Evolutionary conservation across 1,140 invertebrate genomes (phyloP).

Genomic region (Zaprionus lachaisei): DNA sequence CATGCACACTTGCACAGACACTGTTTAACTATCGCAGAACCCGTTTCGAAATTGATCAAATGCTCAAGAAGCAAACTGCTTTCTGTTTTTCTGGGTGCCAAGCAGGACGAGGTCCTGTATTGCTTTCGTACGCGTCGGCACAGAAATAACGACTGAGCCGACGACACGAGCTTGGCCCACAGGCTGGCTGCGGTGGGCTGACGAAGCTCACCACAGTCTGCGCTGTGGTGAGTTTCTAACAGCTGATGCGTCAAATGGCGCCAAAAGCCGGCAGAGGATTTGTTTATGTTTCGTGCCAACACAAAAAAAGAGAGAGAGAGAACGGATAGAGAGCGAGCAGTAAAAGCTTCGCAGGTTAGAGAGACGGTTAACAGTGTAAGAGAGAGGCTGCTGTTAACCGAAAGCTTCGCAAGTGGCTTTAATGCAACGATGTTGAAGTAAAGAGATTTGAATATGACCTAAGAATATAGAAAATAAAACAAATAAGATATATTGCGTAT

Average conservation of each 20-base stretch:
- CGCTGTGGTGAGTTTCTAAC: slow-evolving; percentile 41
- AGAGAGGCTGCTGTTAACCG: slow-evolving; percentile 28
- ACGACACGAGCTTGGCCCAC: slow-evolving; percentile 49
- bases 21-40: neutral
- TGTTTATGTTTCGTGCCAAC: slow-evolving; percentile 58
- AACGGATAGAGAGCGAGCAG: slow-evolving; percentile 11
- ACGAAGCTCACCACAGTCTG: slow-evolving; percentile 51
- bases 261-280: slow-evolving; percentile 50
- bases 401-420: slow-evolving; percentile 25
- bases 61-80: slow-evolving; percentile 9
- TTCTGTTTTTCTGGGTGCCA: neutral
- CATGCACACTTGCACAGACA: slow-evolving; percentile 26
- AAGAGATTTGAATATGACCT: neutral
- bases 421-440: neutral
- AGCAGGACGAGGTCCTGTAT: slow-evolving; percentile 9
- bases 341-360: slow-evolving; percentile 38
- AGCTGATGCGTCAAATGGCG: slow-evolving; percentile 56
- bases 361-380: slow-evolving; percentile 41
- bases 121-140: slow-evolving; percentile 69
- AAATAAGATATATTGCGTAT: slow-evolving; percentile 1
- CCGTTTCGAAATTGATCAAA: slow-evolving; percentile 23
- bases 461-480: neutral
- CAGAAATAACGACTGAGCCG: slow-evolving; percentile 68
- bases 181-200: slow-evolving; percentile 48
- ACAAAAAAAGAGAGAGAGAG: neutral